Percentiles rank a stretch among this genome's conserved stretches.
phyloP scores from a whole-genome alignment of 2,888 invertebrate genomes.

The Drosophila antonietae region DNA sequence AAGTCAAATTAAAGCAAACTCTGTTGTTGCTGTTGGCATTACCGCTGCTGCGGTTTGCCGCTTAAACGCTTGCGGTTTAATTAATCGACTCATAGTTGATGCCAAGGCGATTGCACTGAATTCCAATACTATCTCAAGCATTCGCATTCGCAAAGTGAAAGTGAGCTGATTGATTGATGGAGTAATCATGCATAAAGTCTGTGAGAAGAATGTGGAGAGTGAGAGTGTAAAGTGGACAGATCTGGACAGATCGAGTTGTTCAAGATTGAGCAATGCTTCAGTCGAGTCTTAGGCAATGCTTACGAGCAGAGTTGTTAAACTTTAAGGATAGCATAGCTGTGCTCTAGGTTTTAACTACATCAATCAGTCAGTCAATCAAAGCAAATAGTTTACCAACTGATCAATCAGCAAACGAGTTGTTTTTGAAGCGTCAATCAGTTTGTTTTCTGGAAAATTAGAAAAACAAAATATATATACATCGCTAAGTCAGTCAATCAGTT shows the following conservation, averaged over 20 bases:
- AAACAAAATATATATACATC: too few species aligned
- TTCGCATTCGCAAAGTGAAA: not conserved
- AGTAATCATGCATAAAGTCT: not conserved
- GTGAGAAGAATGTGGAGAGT: not conserved
- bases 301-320: not conserved
- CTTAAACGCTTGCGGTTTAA: constrained; percentile 76
- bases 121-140: not conserved
- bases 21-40: constrained; percentile 24
- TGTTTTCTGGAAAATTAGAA: not conserved
- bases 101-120: constrained; percentile 3
- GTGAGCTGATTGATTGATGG: not conserved
- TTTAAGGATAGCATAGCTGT: not conserved
- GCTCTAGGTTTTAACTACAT: not conserved
- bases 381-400: not conserved
- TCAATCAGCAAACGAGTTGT: not conserved
- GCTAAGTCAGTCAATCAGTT: not conserved
- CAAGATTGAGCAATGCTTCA: too few species aligned
- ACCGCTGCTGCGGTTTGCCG: constrained; percentile 62
- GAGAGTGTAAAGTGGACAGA: not conserved
- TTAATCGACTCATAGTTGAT: constrained; percentile 69
- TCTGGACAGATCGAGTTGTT: not conserved
- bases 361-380: not conserved
- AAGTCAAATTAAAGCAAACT: constrained; percentile 75
- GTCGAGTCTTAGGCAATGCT: not conserved
- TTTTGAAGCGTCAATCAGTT: not conserved